These are phyloP conservation scores for Drosophila pegasa DNA, from an alignment of 2,888 invertebrate genomes.

Conservation along the genomic window DNA sequence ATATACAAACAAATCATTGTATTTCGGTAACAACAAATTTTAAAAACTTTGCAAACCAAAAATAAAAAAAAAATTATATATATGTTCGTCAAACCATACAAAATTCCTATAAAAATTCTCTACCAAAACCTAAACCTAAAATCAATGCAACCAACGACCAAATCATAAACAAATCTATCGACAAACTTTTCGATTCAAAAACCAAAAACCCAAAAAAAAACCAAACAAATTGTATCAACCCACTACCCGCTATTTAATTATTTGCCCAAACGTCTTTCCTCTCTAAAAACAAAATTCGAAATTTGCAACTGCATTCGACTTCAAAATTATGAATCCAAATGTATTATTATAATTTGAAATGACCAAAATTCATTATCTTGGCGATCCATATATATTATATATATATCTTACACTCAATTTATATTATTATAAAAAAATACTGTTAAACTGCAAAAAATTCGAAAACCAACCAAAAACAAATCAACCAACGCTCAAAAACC, in stretches of 20 bases:
- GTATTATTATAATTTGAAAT: slow-evolving; percentile 51
- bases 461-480: slow-evolving; percentile 58
- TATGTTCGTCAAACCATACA: slow-evolving; percentile 83
- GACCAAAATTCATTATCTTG: slow-evolving; percentile 77
- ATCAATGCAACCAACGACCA: slow-evolving; percentile 59
- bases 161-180: slow-evolving; percentile 57
- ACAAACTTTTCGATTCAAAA: slow-evolving; percentile 67
- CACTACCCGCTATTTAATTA: slow-evolving; percentile 40
- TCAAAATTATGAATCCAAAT: slow-evolving; percentile 55
- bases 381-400: slow-evolving; percentile 83
- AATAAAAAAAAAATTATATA: slow-evolving; percentile 83
- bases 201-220: slow-evolving; percentile 29
- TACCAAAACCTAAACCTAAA: slow-evolving; percentile 55
- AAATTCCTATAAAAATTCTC: slow-evolving; percentile 68
- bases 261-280: slow-evolving; percentile 40
- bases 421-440: slow-evolving; percentile 50
- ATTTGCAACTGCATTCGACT: slow-evolving; percentile 61
- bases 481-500: slow-evolving; percentile 41
- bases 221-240: slow-evolving; percentile 24
- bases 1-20: slow-evolving; percentile 66
- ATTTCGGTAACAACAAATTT: slow-evolving; percentile 78
- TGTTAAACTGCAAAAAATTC: slow-evolving; percentile 52
- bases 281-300: slow-evolving; percentile 60
- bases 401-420: slow-evolving; percentile 50
- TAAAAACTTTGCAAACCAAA: slow-evolving; percentile 65